Base-by-base conservation (phyloP, 1,140 invertebrate genomes). In the Sycophaga agraensis region DNA sequence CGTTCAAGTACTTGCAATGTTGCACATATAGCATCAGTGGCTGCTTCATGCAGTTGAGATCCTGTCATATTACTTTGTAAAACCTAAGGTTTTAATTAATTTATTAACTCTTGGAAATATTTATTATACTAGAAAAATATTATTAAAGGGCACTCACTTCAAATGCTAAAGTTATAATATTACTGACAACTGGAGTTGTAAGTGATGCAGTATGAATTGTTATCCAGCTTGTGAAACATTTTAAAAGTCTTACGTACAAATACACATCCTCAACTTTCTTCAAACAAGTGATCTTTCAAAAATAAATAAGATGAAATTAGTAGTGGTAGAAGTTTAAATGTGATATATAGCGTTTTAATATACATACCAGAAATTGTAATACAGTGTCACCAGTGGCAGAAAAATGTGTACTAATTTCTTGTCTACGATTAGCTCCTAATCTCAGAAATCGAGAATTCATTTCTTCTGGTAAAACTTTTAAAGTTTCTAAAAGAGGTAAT, bases 391-490 rank as follows among this genome's bases (percentile, higher is more conserved):
- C 84, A 76, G 87, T 87, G 45, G 79, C 80, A 66, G 83, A 85
- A 40, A 98, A 83, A 70, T 96, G 89, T 50, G 87, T 82, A 68
- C 89, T 86, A 17, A 98, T 84, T 74, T 96, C 89, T 63, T 89
- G 84, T 56, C 96, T 82, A 68, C 97, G 82, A 81, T 98, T 98
- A 62, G 91, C 91, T 22, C 95, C 95, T 56, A 99, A 81, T 79
- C 81, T 80, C 24, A 98, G 79, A 66, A 87, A 88, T 69, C 91
- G 81, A 11, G 88, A 92, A 71, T 89, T 89, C 34, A 97, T 88
- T 87, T 99, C 97, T 85, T 99, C 96, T n/a, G 96, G 96, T 68
- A 98, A 82, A 8, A 97, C 89, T 39, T 89, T 96, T 39, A 99
- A 84, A 60, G 98, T 88, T 86, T 98, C 94, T 67, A 99, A 75